Percentiles rank a stretch among this genome's conserved stretches.
Conservation (phyloP, 2,888 invertebrate genomes). For the Agelastica alni region DNA sequence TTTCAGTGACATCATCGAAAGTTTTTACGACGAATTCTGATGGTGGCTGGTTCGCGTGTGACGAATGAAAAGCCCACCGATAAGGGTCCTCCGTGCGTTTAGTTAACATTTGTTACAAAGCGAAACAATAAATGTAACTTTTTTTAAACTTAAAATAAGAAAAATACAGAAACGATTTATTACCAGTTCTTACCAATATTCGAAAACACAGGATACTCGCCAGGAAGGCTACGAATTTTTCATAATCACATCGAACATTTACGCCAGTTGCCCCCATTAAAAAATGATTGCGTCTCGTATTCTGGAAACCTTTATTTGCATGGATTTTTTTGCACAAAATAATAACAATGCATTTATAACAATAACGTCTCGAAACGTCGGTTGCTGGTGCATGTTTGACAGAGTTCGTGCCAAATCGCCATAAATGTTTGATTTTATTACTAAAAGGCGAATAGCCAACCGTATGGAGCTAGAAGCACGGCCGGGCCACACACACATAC, state of each 20-base stretch:
- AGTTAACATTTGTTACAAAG: too few species aligned
- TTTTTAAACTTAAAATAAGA: too few species aligned
- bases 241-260: too few species aligned
- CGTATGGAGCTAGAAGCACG: slow-evolving; percentile 16
- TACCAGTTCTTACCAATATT: too few species aligned
- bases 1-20: slow-evolving; percentile 14
- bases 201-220: too few species aligned
- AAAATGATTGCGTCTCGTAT: too few species aligned
- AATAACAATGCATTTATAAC: not conserved
- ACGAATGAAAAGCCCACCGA: not conserved
- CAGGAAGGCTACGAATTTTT: too few species aligned
- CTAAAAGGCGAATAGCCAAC: slow-evolving; percentile 21
- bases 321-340: not conserved
- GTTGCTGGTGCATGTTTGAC: slow-evolving; percentile 46
- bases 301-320: too few species aligned
- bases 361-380: not conserved
- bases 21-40: not conserved
- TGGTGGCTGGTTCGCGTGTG: not conserved
- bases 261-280: too few species aligned
- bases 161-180: too few species aligned
- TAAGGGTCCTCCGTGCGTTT: not conserved
- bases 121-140: too few species aligned
- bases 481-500: too few species aligned
- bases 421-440: slow-evolving; percentile 51
- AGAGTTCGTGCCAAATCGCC: slow-evolving; percentile 49